These are phyloP conservation scores for Thalassarche chlororhynchos DNA, from an alignment of 2,113 vertebrate species.

Conservation along the genomic window DNA sequence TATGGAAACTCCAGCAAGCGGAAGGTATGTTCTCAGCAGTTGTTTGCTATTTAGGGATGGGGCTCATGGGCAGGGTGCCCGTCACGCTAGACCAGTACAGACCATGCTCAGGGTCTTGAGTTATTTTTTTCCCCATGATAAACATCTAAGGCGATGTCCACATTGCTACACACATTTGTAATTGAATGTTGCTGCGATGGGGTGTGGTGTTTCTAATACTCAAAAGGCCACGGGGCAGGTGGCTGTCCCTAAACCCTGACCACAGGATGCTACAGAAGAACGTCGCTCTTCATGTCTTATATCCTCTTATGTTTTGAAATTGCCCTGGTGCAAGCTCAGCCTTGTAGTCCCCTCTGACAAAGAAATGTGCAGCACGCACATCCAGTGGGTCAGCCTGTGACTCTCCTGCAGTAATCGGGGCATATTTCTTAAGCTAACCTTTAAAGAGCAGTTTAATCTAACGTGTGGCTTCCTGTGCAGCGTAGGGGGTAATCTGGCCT, in stretches of 20 bases:
- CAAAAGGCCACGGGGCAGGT: neutral
- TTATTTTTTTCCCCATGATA: neutral
- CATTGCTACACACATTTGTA: neutral
- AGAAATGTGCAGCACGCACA: neutral
- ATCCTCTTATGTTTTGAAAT: neutral
- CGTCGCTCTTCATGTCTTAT: neutral
- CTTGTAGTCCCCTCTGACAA: neutral
- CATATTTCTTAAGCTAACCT: neutral
- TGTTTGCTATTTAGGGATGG: neutral
- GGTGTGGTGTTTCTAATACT: rapidly evolving
- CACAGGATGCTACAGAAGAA: neutral
- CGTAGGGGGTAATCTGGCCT: neutral
- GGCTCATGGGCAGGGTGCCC: neutral
- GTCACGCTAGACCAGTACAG: rapidly evolving
- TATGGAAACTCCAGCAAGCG: constrained; percentile 21
- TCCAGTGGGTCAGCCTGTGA: rapidly evolving
- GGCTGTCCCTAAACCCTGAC: neutral
- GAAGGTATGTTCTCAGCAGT: neutral
- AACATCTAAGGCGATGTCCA: neutral
- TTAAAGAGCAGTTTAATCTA: neutral
- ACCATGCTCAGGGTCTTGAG: neutral
- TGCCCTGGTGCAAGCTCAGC: neutral
- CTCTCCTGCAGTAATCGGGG: neutral
- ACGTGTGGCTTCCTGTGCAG: neutral
- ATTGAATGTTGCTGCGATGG: neutral